These are phyloP conservation scores for Nibea coibor DNA, from an alignment of 2,113 vertebrate genomes.

Conservation along the genomic window DNA sequence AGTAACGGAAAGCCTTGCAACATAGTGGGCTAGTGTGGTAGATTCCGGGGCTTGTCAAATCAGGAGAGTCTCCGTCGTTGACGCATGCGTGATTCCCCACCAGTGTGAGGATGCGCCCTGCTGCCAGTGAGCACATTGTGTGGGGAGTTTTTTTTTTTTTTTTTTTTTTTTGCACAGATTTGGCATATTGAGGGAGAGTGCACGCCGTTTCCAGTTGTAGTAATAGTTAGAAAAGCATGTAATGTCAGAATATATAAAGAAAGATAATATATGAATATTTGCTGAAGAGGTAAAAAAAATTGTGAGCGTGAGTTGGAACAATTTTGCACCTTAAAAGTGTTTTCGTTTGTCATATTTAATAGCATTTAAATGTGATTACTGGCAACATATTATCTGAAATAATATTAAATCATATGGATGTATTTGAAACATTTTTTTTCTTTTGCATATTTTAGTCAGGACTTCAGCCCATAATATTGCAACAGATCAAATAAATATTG, in stretches of 20 bases:
- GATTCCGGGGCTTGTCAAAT: conserved; percentile 69
- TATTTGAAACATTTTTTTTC: not conserved
- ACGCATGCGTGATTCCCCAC: conserved; percentile 77
- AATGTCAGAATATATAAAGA: not conserved
- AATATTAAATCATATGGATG: not conserved
- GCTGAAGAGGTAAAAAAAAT: not conserved
- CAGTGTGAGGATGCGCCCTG: conserved; percentile 56
- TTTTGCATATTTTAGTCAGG: not conserved
- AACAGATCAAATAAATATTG: not conserved
- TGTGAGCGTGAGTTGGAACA: not conserved
- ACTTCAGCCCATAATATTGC: not conserved
- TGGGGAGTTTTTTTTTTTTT: conserved; percentile 16
- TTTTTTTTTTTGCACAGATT: conserved; percentile 19
- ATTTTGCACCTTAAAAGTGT: not conserved
- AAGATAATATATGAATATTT: not conserved
- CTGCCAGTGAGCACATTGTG: conserved; percentile 16
- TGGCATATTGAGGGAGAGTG: conserved; percentile 29
- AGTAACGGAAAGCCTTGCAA: conserved; percentile 64
- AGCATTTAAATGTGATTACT: not conserved
- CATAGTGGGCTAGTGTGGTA: conserved; percentile 73
- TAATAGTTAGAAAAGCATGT: not conserved
- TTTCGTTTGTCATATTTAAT: not conserved
- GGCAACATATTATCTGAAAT: not conserved
- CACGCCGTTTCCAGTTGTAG: not conserved
- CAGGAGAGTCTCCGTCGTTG: conserved; percentile 46